Evolutionary conservation across 1,140 invertebrate species (phyloP).

Genomic region (Doryteuthis pealeii): DNA sequence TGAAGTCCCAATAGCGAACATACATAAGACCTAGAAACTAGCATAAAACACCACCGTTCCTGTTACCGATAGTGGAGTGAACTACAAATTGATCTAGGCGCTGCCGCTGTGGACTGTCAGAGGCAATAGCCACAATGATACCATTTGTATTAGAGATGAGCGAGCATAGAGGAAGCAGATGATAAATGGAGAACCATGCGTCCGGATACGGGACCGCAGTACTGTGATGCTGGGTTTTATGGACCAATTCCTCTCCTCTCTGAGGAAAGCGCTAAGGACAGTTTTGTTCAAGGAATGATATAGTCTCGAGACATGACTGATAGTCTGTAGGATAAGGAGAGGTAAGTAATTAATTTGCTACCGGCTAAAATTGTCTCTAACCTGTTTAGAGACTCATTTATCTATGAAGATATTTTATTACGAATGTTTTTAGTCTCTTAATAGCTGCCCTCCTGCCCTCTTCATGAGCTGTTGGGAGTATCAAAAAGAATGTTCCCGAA

Average conservation of each 20-base stretch:
- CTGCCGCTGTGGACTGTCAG: slow-evolving; percentile 67
- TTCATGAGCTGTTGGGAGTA: no score
- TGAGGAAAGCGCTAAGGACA: not conserved
- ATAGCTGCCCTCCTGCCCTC: no score
- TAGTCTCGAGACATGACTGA: not conserved
- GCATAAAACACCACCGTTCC: slow-evolving; percentile 75
- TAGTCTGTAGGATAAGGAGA: not conserved
- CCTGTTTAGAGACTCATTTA: no score
- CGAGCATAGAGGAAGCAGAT: slow-evolving; percentile 26
- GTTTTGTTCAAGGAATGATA: slow-evolving; percentile 11
- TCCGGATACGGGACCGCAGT: slow-evolving; percentile 34
- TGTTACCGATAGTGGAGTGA: slow-evolving; percentile 73
- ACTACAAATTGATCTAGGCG: slow-evolving; percentile 71
- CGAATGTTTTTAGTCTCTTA: no score
- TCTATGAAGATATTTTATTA: no score
- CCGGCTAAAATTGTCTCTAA: no score
- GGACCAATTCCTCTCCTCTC: slow-evolving; percentile 14
- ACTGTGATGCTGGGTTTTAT: slow-evolving; percentile 26
- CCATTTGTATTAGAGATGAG: slow-evolving; percentile 44
- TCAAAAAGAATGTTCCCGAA: no score
- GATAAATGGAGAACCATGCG: slow-evolving; percentile 28
- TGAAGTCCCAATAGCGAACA: slow-evolving; percentile 98
- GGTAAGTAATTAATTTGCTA: slow-evolving; percentile 6
- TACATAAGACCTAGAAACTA: slow-evolving; percentile 85
- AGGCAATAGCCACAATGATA: slow-evolving; percentile 48